Base-by-base conservation (phyloP, 2,797 vertebrate genomes). In the Sternarchorhynchus goeldii region DNA sequence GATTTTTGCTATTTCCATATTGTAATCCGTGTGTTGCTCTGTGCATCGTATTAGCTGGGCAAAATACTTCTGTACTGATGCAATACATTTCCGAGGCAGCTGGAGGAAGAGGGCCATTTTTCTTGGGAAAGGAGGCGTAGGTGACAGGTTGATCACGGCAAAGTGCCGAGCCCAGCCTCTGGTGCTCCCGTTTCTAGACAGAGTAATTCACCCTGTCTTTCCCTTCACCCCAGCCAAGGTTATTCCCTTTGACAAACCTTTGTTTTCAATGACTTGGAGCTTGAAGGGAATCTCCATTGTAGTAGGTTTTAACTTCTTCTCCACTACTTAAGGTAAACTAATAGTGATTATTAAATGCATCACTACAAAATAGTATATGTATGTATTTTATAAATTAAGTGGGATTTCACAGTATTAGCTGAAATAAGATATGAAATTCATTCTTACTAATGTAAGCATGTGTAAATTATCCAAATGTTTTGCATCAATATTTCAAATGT, bases 81-180 rank as follows among this genome's bases (percentile, higher is more conserved):
- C 59, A 68, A 55, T 68, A 59, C 45, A 58, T 36, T 62, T 36
- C 69, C 53, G 7, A 65, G 20, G 62, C 55, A 66, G 21, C 12
- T 6, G 45, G 50, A 55, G 25, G 62, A 78, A 57, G 59, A 25
- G 69, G 50, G 34, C n/a, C 74, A 72, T 81, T 75, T 66, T 81
- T 81, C 74, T 76, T 41, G 3, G 67, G 67, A 72, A 76, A 76
- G 53, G 34, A 71, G 57, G 59, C 25, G 39, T 34, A 7, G 79
- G 60, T 81, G 79, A 76, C 79, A 81, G 74, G 67, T 76, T 81
- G 79, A 81, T 76, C 64, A 76, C 55, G 31, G 53, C 18, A 76
- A 76, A 81, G 59, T 81, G 79, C 79, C 76, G 79, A 76, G 72
- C 67, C 34, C 4, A 66, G 67, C 41, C 56, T 53, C 60, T 53